These are phyloP conservation scores for Melanotaenia trifasciata DNA, from an alignment of 2,797 vertebrate species.

Conservation along the genomic window DNA sequence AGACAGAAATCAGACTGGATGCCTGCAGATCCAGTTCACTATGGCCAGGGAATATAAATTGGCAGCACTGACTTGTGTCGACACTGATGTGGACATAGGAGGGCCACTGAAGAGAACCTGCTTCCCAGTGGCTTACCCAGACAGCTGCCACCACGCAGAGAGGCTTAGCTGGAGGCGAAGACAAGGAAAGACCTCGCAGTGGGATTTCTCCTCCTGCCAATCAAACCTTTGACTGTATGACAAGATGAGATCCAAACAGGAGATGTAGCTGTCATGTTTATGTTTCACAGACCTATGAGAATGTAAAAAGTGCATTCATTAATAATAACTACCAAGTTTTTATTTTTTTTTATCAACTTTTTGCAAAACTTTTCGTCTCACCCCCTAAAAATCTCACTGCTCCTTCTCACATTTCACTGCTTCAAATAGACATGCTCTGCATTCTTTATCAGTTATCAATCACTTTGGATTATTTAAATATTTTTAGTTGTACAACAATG, in stretches of 20 bases:
- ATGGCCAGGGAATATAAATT: neutral
- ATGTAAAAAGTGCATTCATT: neutral
- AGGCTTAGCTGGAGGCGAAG: neutral
- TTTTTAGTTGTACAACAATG: no score
- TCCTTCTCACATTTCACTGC: neutral
- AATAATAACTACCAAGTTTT: neutral
- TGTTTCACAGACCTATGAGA: neutral
- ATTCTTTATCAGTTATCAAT: neutral
- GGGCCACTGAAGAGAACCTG: neutral
- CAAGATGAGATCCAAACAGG: neutral
- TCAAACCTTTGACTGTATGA: constrained; percentile 4
- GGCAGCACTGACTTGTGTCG: neutral
- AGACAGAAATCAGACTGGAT: neutral
- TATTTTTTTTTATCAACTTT: neutral
- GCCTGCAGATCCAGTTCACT: neutral
- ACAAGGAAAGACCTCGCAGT: neutral
- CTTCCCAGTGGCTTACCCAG: no score
- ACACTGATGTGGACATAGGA: neutral
- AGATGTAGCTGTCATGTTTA: neutral
- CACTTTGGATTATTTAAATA: no score
- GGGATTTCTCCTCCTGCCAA: neutral
- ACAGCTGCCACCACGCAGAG: constrained; percentile 4
- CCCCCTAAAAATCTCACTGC: neutral
- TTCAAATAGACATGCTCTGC: neutral
- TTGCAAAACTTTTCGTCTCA: neutral